Percentiles rank a stretch among this genome's conserved stretches.
Evolutionary conservation across 2,888 invertebrate genomes (phyloP).

Genomic region (Rugalucina vietnamica): DNA sequence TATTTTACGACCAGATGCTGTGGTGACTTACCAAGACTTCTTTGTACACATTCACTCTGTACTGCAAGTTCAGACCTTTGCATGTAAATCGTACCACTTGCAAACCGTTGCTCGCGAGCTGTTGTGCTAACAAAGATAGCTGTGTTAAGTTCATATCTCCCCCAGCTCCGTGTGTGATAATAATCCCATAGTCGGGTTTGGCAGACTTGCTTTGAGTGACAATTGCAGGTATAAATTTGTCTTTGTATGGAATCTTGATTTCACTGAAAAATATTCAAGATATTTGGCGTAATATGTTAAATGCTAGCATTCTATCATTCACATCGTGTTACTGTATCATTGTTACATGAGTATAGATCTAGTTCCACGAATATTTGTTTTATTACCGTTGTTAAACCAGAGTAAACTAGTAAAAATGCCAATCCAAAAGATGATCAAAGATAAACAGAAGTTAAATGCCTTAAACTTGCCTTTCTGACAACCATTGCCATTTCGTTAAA

Average conservation of each 20-base stretch:
- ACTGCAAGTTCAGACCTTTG: constrained; percentile 60
- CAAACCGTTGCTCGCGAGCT: constrained; percentile 48
- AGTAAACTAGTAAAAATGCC: too few relatives aligned
- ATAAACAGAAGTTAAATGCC: too few relatives aligned
- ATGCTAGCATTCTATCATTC: too few relatives aligned
- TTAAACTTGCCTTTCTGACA: too few relatives aligned
- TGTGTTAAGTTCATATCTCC: constrained; percentile 62
- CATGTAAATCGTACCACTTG: constrained; percentile 61
- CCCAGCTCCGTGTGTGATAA: constrained; percentile 67
- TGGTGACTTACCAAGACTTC: constrained; percentile 54
- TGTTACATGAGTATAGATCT: too few relatives aligned
- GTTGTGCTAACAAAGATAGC: constrained; percentile 35
- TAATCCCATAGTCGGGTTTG: constrained; percentile 24
- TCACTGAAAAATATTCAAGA: neutral
- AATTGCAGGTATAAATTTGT: neutral
- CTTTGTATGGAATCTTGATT: neutral
- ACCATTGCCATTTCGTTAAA: too few relatives aligned
- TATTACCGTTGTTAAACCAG: too few relatives aligned
- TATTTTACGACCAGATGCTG: too few relatives aligned
- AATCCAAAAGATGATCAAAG: too few relatives aligned
- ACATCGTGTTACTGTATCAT: too few relatives aligned
- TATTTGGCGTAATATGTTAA: too few relatives aligned
- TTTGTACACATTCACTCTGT: constrained; percentile 58
- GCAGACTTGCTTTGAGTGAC: neutral
- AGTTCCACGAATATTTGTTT: too few relatives aligned